Evolutionary conservation across 2,797 vertebrate genomes (phyloP), one percentile per base, ranked within the genome.

Genomic region (Sphenopsis melanotis): DNA sequence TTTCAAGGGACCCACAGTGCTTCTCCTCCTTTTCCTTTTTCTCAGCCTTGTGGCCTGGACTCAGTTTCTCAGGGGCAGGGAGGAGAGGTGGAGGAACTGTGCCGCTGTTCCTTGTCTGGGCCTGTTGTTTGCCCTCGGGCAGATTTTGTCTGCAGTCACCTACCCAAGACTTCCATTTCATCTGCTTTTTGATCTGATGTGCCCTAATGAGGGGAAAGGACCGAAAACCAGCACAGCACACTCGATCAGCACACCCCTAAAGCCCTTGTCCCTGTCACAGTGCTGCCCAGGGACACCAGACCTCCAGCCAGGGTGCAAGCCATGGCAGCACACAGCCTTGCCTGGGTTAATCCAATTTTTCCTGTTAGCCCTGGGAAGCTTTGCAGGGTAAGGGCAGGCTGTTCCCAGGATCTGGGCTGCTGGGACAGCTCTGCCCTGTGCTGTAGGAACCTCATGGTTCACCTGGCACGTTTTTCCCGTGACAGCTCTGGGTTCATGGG

Each of bases 381-480:
- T 15, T 53, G 61, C 34, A 27, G 68, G 8, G 34, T 24, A 4
- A 18, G 49, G 49, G 4, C 5, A 37, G 16, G 66, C 74, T 69
- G 53, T 17, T 44, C 42, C 41, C 55, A n/a, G 56, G 5, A 8
- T 1, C 37, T 44, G 52, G 75, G 37, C 29, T 56, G 24, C 12
- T 1, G 2, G 27, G 47, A 14, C 1, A 9, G 56, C 81, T 64
- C 56, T 15, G 1, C 18, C 64, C n/a, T 19, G 41, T 0, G 0
- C 27, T 1, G 3, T 4, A 14, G 41, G 55, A 65, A 3, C 34
- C 37, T 39, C 37, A 2, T 21, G 65, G 46, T 12, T 85, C 75
- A 56, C 4, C 29, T 1, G 0, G 18, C 36, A 37, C 0, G 0
- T 36, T 83, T 27, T 34, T 15, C 34, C 0, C 0, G 30, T 44